Conservation (phyloP, 2,888 invertebrate genomes). For the Drosophila quinaria region DNA sequence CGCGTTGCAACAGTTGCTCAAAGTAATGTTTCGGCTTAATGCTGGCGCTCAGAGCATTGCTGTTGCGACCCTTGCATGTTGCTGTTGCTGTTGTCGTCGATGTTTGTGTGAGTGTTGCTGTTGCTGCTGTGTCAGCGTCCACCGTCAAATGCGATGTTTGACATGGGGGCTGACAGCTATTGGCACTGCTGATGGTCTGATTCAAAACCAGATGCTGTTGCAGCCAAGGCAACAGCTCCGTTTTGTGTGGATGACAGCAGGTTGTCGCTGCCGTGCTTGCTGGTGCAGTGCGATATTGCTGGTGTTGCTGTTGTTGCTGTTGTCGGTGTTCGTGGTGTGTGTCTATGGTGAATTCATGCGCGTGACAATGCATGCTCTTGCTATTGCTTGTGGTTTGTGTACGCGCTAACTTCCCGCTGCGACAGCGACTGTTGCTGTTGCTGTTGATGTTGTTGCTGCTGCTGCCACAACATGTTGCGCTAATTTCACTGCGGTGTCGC, state of each 20-base stretch:
- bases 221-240: conserved; percentile 85
- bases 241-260: conserved; percentile 73
- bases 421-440: conserved; percentile 23
- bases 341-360: conserved; percentile 70
- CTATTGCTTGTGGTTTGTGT: conserved; percentile 66
- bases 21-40: conserved; percentile 75
- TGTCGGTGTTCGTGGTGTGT: conserved; percentile 56
- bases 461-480: conserved; percentile 43
- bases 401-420: conserved; percentile 52
- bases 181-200: conserved; percentile 74
- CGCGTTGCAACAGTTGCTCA: conserved; percentile 74
- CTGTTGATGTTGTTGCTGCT: conserved; percentile 35
- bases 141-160: conserved; percentile 74
- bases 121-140: conserved; percentile 62
- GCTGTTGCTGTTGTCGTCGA: conserved; percentile 18
- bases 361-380: conserved; percentile 69
- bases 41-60: conserved; percentile 65
- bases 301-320: conserved; percentile 27
- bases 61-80: conserved; percentile 58
- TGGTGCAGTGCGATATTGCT: conserved; percentile 45
- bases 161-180: conserved; percentile 71
- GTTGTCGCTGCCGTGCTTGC: conserved; percentile 19
- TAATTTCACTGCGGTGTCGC: conserved; percentile 33
- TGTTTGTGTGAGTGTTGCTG: conserved; percentile 30
- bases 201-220: conserved; percentile 85